Conservation (phyloP, 1,140 invertebrate species). For the Penaeus chinensis region DNA sequence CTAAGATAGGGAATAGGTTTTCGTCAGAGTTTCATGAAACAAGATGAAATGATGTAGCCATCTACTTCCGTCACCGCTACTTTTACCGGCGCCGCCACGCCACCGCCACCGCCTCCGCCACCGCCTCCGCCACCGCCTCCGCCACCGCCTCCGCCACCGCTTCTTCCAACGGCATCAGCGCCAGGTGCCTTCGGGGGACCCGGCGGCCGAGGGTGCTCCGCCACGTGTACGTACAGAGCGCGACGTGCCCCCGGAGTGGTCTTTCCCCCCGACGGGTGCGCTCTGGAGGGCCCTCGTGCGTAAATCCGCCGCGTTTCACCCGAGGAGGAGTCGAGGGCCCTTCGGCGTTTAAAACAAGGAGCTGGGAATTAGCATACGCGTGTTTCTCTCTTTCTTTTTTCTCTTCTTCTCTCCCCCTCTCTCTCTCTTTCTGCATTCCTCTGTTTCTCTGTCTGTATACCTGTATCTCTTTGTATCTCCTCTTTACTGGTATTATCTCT, state of each 20-base stretch:
- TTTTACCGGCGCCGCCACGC: too few species aligned
- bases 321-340: conserved; percentile 29
- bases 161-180: too few species aligned
- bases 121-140: too few species aligned
- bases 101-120: too few species aligned
- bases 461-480: conserved; percentile 30
- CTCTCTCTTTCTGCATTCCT: background rate
- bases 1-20: too few species aligned
- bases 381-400: background rate
- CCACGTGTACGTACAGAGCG: background rate
- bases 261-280: background rate
- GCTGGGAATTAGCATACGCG: conserved; percentile 38
- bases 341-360: conserved; percentile 44
- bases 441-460: conserved; percentile 6
- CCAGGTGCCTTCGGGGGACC: too few species aligned
- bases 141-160: too few species aligned
- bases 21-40: too few species aligned
- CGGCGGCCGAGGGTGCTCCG: too few species aligned
- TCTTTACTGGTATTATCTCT: background rate
- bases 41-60: too few species aligned
- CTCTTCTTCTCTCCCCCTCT: background rate
- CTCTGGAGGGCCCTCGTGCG: conserved; percentile 15
- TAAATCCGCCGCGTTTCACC: conserved; percentile 23
- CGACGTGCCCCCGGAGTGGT: background rate
- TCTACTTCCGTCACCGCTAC: too few species aligned